A percentile compares a stretch with the other conserved stretches of the same genome.
phyloP scores from a whole-genome alignment of 2,888 invertebrate species.

The Adineta ricciae region DNA sequence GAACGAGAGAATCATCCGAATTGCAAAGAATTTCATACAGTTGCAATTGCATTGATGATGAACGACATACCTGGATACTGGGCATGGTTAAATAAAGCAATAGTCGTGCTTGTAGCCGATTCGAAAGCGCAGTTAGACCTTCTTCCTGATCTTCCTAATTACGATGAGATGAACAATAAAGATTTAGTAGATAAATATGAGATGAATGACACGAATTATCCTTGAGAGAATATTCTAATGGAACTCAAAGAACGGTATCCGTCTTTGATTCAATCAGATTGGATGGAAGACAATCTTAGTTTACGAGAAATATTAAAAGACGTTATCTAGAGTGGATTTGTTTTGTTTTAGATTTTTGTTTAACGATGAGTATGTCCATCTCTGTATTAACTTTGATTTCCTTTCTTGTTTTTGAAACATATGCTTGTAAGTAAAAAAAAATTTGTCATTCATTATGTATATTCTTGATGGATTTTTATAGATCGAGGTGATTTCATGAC shows the following conservation, averaged over 20 bases:
- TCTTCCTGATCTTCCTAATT: not conserved
- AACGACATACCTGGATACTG: not conserved
- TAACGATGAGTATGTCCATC: not conserved
- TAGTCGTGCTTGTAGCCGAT: not conserved
- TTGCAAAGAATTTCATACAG: not conserved
- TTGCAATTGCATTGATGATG: not conserved
- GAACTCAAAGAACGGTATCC: not conserved
- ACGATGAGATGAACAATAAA: not conserved
- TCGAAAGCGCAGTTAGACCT: not conserved
- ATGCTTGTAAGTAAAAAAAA: not conserved
- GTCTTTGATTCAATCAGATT: not conserved
- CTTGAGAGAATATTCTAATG: not conserved
- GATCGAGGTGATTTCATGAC: not conserved
- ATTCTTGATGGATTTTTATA: not conserved
- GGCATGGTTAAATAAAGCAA: not conserved
- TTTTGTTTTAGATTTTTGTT: not conserved
- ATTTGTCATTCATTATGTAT: not conserved
- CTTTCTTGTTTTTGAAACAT: not conserved
- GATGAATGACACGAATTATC: not conserved
- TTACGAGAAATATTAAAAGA: not conserved
- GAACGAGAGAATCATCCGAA: not conserved
- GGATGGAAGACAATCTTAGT: too few relatives aligned
- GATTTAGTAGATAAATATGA: not conserved
- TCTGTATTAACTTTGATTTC: not conserved
- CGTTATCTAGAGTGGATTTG: too few relatives aligned